These are phyloP conservation scores for Desmophyllum pertusum DNA, from an alignment of 92 coral and sea anemone genomes.

Conservation along the genomic window DNA sequence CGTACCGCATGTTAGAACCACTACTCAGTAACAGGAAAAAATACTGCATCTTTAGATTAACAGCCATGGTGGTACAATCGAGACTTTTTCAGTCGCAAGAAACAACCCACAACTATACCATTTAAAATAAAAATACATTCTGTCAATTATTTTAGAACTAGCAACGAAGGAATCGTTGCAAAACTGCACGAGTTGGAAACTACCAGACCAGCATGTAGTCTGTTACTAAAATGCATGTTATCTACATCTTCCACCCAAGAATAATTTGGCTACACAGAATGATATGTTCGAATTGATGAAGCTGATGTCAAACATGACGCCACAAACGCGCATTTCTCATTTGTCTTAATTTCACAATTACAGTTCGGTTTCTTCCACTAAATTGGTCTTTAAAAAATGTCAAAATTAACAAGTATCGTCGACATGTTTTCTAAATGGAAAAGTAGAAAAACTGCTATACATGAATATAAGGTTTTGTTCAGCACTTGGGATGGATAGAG, in stretches of 20 bases:
- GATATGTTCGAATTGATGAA: background rate
- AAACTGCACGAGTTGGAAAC: background rate
- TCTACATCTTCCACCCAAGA: background rate
- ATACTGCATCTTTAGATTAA: background rate
- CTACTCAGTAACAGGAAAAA: constrained; percentile 1
- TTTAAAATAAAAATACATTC: background rate
- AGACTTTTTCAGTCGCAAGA: background rate
- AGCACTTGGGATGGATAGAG: background rate
- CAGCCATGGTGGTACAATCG: background rate
- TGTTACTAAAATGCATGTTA: background rate
- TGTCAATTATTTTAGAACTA: background rate
- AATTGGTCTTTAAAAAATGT: background rate
- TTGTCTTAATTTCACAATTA: background rate
- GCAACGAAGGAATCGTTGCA: background rate
- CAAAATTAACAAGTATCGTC: background rate
- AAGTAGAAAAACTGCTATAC: background rate
- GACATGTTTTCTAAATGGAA: background rate
- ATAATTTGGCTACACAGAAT: background rate
- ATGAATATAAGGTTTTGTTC: background rate
- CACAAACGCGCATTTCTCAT: background rate
- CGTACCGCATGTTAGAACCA: background rate
- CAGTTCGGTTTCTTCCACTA: background rate
- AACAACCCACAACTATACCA: background rate
- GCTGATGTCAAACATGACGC: constrained; percentile 3
- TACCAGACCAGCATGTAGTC: background rate